These are phyloP conservation scores for Argya squamiceps DNA, from an alignment of 2,797 vertebrate genomes.

Conservation along the genomic window DNA sequence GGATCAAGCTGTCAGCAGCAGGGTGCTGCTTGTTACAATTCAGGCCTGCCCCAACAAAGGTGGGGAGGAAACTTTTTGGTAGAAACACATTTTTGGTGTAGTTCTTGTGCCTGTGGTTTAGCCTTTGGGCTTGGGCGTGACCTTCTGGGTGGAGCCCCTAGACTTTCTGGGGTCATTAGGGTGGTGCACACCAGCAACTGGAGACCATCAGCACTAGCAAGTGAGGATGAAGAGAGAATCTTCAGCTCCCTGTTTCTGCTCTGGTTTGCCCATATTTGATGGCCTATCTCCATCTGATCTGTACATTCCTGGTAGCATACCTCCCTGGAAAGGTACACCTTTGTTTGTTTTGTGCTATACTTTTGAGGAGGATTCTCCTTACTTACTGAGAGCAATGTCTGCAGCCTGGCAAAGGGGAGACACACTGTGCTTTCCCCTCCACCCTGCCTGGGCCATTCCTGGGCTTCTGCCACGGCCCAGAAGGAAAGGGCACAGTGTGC, in stretches of 20 bases:
- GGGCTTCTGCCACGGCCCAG: background rate
- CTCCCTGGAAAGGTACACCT: background rate
- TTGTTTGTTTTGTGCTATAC: background rate
- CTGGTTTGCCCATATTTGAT: background rate
- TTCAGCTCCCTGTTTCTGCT: background rate
- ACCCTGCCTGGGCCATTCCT: accelerated
- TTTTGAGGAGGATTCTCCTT: background rate
- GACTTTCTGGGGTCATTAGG: background rate
- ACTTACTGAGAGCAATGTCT: accelerated
- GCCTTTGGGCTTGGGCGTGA: background rate
- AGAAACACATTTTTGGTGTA: background rate
- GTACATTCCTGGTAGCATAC: background rate
- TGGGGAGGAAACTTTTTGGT: background rate
- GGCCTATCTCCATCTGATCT: background rate
- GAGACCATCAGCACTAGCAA: background rate
- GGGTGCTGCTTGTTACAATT: background rate
- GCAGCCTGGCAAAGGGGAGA: background rate
- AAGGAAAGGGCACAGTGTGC: background rate
- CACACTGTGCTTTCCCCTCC: background rate
- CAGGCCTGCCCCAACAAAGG: background rate
- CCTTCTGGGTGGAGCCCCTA: background rate
- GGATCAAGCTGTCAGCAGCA: background rate
- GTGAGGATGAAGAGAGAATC: background rate
- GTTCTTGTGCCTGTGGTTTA: background rate
- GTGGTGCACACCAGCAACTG: background rate